phyloP scores from a whole-genome alignment of 2,113 vertebrate genomes.

The Ptilorrhoa leucosticta region DNA sequence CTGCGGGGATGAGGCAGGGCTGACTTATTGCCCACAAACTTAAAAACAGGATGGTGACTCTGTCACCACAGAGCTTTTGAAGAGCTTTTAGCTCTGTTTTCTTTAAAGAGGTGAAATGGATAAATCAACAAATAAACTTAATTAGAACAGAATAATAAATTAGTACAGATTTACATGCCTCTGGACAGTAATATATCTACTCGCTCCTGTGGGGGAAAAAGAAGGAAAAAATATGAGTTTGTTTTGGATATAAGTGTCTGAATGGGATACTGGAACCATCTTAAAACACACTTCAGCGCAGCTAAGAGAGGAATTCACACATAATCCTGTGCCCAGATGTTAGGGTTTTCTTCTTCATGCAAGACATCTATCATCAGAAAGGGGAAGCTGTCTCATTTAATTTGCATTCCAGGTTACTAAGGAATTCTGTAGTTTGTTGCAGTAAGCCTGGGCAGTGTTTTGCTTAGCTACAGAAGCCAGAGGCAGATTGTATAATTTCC shows the following conservation, averaged over 20 bases:
- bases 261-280: conserved; percentile 6
- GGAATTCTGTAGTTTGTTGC: conserved; percentile 45
- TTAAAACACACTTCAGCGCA: not conserved
- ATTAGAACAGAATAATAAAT: conserved; percentile 48
- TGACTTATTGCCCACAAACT: not conserved
- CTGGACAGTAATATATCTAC: not conserved
- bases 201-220: not conserved
- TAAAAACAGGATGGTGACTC: conserved; percentile 15
- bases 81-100: conserved; percentile 28
- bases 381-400: conserved; percentile 17
- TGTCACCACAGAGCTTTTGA: not conserved
- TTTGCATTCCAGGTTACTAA: conserved; percentile 58
- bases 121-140: conserved; percentile 66
- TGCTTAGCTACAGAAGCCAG: conserved; percentile 59
- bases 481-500: conserved; percentile 24
- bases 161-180: conserved; percentile 9
- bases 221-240: not conserved
- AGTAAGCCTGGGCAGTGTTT: conserved; percentile 37
- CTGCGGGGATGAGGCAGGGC: not conserved
- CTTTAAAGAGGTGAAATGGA: conserved; percentile 53
- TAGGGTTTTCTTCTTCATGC: not conserved
- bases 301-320: conserved; percentile 8
- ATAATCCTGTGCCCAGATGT: not conserved
- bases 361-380: conserved; percentile 30
- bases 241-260: conserved; percentile 28